Evolutionary conservation across 1,140 invertebrate species (phyloP).

Genomic region (Metopolophium dirhodum): DNA sequence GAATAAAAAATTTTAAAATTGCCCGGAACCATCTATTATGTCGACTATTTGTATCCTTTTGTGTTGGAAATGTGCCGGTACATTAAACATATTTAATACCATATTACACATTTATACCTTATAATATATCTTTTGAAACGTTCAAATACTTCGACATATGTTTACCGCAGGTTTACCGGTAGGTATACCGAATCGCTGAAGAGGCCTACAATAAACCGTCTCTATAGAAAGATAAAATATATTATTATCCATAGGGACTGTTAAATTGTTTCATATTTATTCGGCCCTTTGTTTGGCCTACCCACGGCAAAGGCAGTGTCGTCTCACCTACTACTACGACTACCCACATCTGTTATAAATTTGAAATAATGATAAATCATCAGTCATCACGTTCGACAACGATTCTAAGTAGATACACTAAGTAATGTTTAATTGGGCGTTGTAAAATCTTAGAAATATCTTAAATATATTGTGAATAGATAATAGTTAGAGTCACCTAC

Average conservation of each 20-base stretch:
- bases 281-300: not conserved
- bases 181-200: not conserved
- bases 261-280: not conserved
- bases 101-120: not conserved
- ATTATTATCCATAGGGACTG: not conserved
- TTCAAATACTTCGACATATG: constrained; percentile 28
- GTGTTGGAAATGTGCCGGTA: constrained; percentile 3
- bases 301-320: not conserved
- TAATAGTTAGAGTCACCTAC: not conserved
- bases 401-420: not conserved
- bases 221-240: not conserved
- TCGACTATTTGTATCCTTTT: not conserved
- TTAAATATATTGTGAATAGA: not conserved
- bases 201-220: not conserved
- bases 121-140: not conserved
- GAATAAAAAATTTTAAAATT: not conserved
- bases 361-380: not conserved
- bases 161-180: not conserved
- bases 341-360: not conserved
- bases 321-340: not conserved
- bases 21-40: not conserved
- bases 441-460: not conserved
- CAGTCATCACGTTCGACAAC: not conserved
- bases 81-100: constrained; percentile 30
- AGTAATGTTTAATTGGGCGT: not conserved